Evolutionary conservation across 2,888 invertebrate genomes (phyloP), one percentile per base, ranked within the genome.

Genomic region (Hydraecia micacea): DNA sequence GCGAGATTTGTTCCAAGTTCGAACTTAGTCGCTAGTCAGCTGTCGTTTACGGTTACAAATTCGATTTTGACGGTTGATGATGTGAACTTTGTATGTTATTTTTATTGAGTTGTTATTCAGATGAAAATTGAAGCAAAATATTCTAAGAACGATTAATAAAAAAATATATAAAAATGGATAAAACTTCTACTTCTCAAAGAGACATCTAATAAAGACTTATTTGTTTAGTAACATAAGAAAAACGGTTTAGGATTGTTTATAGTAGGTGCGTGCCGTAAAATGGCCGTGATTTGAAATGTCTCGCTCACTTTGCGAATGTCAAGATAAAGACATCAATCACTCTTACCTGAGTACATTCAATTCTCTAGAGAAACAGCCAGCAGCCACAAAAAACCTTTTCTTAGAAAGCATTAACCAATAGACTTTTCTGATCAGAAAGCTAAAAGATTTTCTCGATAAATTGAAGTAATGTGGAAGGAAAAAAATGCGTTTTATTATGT

Each of bases 281-380:
- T 91, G 89, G 87, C 86, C 88, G 86, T 90, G 91, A 91, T 92
- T 93, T 89, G 87, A 91, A 94, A 92, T 90, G 91, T 92, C 91
- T 90, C 89, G 87, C 89, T 87, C 89, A 90, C 90, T 92, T 92
- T 92, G 90, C 91, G 92, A 93, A 91, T 91, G 91, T 91, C 91
- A 90, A 92, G 90, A 92, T 92, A 91, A 92, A 93, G 91, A 91
- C 93, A 94, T 94, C 94, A 94, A 94, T 94, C 94, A 94, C 91
- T 92, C 89, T 90, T 92, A 93, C 92, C 92, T 93, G 92, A 90
- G 88, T 92, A 92, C 92, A 93, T 93, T 92, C 91, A 91, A 93
- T 91, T 93, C 93, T 90, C 93, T 71, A 88, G 91, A 90, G 93
- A 91, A 91, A 91, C 90, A 90, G 89, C 84, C 86, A 89, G 87